Conservation (phyloP, 2,888 invertebrate species). For the Meloe dianella region DNA sequence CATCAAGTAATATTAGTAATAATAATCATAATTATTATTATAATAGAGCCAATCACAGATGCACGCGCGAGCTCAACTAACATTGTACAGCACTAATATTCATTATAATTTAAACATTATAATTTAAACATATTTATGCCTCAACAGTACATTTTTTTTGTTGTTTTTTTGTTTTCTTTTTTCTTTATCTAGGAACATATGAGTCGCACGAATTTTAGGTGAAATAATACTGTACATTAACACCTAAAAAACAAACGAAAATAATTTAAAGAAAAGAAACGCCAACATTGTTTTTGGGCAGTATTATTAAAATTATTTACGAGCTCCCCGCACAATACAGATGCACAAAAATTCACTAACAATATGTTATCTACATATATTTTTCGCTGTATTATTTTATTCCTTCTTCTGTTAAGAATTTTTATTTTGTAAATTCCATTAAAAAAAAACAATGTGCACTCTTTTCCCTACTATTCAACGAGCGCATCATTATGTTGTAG, state of each 20-base stretch:
- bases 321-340: slow-evolving; percentile 26
- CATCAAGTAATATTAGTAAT: slow-evolving; percentile 8
- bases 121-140: slow-evolving; percentile 27
- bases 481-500: neutral
- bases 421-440: neutral
- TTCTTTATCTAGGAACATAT: slow-evolving; percentile 55
- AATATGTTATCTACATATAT: slow-evolving; percentile 6
- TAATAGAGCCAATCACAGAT: slow-evolving; percentile 56
- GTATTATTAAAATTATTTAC: slow-evolving; percentile 39
- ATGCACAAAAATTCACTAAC: slow-evolving; percentile 31
- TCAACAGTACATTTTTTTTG: neutral
- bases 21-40: neutral
- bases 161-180: slow-evolving; percentile 44
- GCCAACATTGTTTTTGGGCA: slow-evolving; percentile 39
- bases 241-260: slow-evolving; percentile 42
- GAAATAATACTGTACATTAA: slow-evolving; percentile 49
- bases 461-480: no score
- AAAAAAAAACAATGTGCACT: neutral
- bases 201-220: slow-evolving; percentile 51
- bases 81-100: slow-evolving; percentile 51
- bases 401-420: neutral
- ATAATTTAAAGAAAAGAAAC: slow-evolving; percentile 19
- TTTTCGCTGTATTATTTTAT: neutral
- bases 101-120: slow-evolving; percentile 46
- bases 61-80: slow-evolving; percentile 47